Base-by-base conservation (phyloP, 2,113 vertebrate genomes). In the Paracanthobrama guichenoti region DNA sequence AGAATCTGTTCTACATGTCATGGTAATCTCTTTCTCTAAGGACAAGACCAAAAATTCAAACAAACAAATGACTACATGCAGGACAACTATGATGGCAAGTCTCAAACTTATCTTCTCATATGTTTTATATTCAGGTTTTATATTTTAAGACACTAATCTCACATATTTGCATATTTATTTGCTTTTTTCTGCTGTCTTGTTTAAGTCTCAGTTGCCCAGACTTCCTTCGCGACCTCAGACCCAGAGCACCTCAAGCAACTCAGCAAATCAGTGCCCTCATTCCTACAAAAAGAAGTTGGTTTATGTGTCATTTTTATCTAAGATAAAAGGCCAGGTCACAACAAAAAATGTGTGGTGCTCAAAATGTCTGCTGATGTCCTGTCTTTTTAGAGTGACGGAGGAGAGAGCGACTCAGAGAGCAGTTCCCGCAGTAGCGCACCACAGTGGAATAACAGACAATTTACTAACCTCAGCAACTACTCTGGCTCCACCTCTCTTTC, bases 251-350 rank as follows among this genome's bases (percentile, higher is more conserved):
- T 97, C 89, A 98, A 97, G 94, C 94, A 95, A 85, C 94, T 98
- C 92, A 98, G 98, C 94, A 97, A 97, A 90, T 99, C 97, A 0
- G 97, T 98, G 72, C 97, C 97, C 14, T 94, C 94, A 2, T 96
- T 97, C 90, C 89, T 96, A 78, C 94, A 97, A 89, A 95, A 97
- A 81, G 96, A 99, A 95, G 97, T 93, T 60, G 6, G 66, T 48
- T 62, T 26, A 67, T 48, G 28, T 81, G 24, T 66, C 1, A 2
- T 50, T 16, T 67, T 67, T 44, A 62, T 79, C 42, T 5, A 20
- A 12, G 28, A 24, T 28, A 4, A 64, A 46, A 66, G 9, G 20
- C n/a, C 13, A 39, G 59, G 78, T 66, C 59, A 79, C 4, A 24
- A n/a, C n/a, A 26, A 42, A 46, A 62, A 20, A 26, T 7, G 1